Evolutionary conservation across 2,888 invertebrate species (phyloP).

Genomic region (Marronus borbonicus): DNA sequence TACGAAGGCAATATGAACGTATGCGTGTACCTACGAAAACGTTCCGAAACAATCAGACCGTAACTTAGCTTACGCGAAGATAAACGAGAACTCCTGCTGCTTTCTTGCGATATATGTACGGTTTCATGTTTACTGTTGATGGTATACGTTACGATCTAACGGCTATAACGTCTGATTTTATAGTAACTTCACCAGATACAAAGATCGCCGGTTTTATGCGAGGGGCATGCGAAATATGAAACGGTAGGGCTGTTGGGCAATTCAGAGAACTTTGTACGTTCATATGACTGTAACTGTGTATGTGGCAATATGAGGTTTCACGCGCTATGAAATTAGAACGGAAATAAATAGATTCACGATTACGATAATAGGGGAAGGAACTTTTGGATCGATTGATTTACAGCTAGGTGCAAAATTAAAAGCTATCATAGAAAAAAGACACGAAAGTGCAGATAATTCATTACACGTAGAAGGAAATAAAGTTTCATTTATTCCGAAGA

Average conservation of each 20-base stretch:
- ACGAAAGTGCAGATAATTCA: not conserved
- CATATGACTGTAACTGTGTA: not conserved
- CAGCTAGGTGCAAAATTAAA: not conserved
- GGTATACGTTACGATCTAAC: not conserved
- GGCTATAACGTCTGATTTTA: conserved; percentile 18
- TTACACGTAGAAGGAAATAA: not conserved
- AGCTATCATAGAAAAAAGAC: too few species aligned
- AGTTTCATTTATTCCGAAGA: too few species aligned
- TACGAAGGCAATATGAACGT: not conserved
- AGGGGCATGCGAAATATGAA: conserved; percentile 12
- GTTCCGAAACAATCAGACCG: conserved; percentile 35
- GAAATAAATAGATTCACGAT: conserved; percentile 11
- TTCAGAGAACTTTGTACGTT: not conserved
- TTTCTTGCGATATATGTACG: not conserved
- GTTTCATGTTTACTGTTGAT: not conserved
- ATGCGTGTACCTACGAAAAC: not conserved
- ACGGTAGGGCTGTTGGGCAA: conserved; percentile 10
- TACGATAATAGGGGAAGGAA: not conserved
- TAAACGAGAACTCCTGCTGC: not conserved
- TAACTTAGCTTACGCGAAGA: conserved; percentile 6
- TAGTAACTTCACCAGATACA: not conserved
- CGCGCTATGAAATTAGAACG: conserved; percentile 13
- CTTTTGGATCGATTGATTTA: not conserved
- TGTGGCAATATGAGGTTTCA: conserved; percentile 15
- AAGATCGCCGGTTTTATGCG: conserved; percentile 32